Base-by-base conservation (phyloP, 1,140 invertebrate species). In the Brachionus angularis region DNA sequence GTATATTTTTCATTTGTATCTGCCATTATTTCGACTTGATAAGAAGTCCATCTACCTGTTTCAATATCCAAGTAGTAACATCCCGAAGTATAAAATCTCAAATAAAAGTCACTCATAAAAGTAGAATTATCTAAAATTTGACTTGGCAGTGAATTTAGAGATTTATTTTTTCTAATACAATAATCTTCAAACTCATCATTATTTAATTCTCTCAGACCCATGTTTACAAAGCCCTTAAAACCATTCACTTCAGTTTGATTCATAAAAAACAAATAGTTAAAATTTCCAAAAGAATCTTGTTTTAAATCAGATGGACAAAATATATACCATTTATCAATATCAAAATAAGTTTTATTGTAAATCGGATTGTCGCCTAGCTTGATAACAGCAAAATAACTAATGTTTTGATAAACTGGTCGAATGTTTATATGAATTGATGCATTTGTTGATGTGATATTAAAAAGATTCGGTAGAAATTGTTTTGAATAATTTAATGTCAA, bases 11-110 rank as follows among this genome's bases (percentile, higher is more conserved):
- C 47, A 39, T 64, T 72, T 33, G 78, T 78, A 33, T 74, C 52
- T 0, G 27, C 29, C 18, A 74, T 71, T 72, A 80, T 77, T 49
- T 70, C 50, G 34, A 77, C 76, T 14, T 77, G 76, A 16, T 76
- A 55, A 0, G 73, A 72, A 7, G 52, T 52, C 77, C 77, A 78
- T 29, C 74, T 72, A 7, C 52, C 44, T 1, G 31, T 73, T 12
- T 39, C 23, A 36, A 74, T 74, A 39, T 75, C 61, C 5, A 72
- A 75, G 47, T 73, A 76, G 8, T 70, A 49, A 55, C 77, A 78
- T 8, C 72, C 72, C 0, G 75, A 61, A 1, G 72, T 67, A 27
- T 64, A 74, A 3, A 72, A 47, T 12, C 69, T 64, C 1, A 77
- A 23, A 31, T 71, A 73, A 62, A 76, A 75, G 16, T 74, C 72